Percentiles rank a stretch among this genome's conserved stretches.
Evolutionary conservation across 2,888 invertebrate species (phyloP).

Genomic region (Tipula unca): DNA sequence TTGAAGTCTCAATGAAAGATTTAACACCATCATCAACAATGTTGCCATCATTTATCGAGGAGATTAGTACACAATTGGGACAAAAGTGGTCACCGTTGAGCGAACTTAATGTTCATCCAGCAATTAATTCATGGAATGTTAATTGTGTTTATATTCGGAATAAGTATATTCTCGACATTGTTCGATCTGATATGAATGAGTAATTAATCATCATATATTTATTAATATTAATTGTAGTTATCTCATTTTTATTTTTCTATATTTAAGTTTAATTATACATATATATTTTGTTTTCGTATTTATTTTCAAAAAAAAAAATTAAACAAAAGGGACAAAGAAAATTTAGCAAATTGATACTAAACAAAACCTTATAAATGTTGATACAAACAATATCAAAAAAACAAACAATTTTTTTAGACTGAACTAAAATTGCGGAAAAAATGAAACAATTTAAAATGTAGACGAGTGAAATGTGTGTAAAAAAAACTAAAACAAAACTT

Average conservation of each 20-base stretch:
- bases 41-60: slow-evolving; percentile 36
- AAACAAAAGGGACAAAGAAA: neutral
- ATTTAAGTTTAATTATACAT: neutral
- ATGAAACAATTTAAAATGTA: slow-evolving; percentile 9
- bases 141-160: slow-evolving; percentile 35
- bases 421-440: neutral
- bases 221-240: neutral
- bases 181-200: slow-evolving; percentile 33
- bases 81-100: slow-evolving; percentile 37
- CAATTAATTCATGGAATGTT: slow-evolving; percentile 34
- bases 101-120: slow-evolving; percentile 34
- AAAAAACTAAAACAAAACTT: neutral
- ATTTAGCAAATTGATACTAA: neutral
- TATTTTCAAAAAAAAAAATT: neutral
- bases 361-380: neutral
- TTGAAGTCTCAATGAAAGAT: slow-evolving; percentile 40
- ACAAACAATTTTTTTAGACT: neutral
- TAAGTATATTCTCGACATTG: slow-evolving; percentile 38
- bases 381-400: slow-evolving; percentile 1
- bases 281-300: neutral
- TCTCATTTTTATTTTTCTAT: slow-evolving; percentile 1
- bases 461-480: slow-evolving; percentile 14
- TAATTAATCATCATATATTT: slow-evolving; percentile 9
- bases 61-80: slow-evolving; percentile 38
- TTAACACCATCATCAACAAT: slow-evolving; percentile 30